Base-by-base conservation (phyloP, 1,140 invertebrate genomes). In the Archegozetes longisetosus region DNA sequence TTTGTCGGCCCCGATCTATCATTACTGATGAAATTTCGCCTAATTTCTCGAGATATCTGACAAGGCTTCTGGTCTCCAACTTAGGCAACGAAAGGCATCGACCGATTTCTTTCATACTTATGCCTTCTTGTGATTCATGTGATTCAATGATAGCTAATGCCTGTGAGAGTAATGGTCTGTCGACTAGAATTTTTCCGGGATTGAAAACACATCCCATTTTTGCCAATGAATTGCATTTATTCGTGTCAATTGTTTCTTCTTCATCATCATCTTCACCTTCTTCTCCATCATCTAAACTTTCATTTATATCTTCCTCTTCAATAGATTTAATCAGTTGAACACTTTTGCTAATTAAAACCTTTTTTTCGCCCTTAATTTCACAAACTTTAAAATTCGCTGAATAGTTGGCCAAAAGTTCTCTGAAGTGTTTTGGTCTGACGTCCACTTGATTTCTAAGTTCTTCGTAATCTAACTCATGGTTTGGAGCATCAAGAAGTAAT, bases 1-100 rank as follows among this genome's bases (percentile, higher is more conserved):
- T 70, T 62, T 80, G 79, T 27, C 78, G 68, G 2, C 79, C 79
- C 12, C 74, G 67, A 61, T 81, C 78, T 53, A 74, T 71, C 69
- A 78, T 75, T 51, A 76, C 73, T 14, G 70, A 74, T 12, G 73
- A 71, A 27, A 76, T 71, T 28, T 75, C 66, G 28, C 74, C 70
- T 4, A 65, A 61, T 64, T 74, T 62, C 13, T 73, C 64, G 4
- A 81, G 63, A 64, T 77, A 75, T 27, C 76, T 68, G 27, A 75
- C 66, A 40, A 80, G 64, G 1, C 73, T 70, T 22, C 79, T 65
- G 1, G 75, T 67, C 32, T 78, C 75, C 0, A 81, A 66, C 63
- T 76, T 77, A 1, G 75, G 72, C 1, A 76, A 56, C 1, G 77
- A 78, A 61, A 80, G 66, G n/a, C 67, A 55, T 23, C 64, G 65